These are phyloP conservation scores for Ficedula albicollis DNA, from an alignment of 2,797 vertebrate species.

Conservation along the genomic window DNA sequence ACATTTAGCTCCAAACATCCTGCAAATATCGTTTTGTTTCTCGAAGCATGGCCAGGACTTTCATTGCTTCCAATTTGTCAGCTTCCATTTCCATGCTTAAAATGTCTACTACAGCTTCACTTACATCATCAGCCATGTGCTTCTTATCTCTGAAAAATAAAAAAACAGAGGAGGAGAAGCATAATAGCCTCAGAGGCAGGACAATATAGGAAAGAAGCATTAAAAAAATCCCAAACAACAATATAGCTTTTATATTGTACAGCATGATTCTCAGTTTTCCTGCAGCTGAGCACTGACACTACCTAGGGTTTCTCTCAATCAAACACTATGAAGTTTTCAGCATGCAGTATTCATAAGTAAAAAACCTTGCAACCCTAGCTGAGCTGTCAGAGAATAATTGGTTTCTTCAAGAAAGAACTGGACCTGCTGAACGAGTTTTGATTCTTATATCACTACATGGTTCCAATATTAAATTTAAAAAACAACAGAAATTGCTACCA, in stretches of 20 bases:
- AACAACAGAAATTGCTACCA: neutral
- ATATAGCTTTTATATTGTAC: neutral
- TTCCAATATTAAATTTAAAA: neutral
- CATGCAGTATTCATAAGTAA: neutral
- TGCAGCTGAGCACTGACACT: neutral
- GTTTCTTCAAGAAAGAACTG: neutral
- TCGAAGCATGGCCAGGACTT: constrained; percentile 83
- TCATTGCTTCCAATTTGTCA: constrained; percentile 90
- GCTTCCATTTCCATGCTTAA: constrained; percentile 78
- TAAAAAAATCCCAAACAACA: neutral
- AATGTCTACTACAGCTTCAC: constrained; percentile 84
- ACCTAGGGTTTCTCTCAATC: neutral
- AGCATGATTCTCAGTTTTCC: neutral
- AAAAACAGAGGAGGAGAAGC: rapidly evolving
- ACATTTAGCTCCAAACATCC: constrained; percentile 91
- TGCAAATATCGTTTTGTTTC: constrained; percentile 91
- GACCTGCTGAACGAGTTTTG: neutral
- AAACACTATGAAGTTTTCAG: neutral
- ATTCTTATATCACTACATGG: neutral
- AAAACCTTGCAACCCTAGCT: neutral
- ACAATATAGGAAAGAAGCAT: neutral
- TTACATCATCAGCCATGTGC: constrained; percentile 93
- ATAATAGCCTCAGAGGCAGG: neutral
- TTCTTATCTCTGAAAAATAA: constrained; percentile 87
- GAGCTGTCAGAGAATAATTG: neutral